A percentile compares a stretch with the other conserved stretches of the same genome.
phyloP scores from a whole-genome alignment of 2,113 vertebrate species.

The Ophthalmolycus amberensis region DNA sequence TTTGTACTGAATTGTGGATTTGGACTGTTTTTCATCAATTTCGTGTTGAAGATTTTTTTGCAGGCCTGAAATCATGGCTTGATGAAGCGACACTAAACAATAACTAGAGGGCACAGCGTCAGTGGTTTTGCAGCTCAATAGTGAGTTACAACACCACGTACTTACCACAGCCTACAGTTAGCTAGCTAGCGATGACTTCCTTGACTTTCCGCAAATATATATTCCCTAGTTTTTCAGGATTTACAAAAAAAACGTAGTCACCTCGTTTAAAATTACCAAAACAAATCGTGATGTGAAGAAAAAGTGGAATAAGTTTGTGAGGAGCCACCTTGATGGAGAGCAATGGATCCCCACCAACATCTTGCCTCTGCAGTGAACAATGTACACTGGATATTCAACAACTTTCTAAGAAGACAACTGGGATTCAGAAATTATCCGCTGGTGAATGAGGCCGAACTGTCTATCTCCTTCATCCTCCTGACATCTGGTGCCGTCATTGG shows the following conservation, averaged over 20 bases:
- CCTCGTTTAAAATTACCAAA: too few relatives aligned
- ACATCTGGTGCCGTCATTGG: too few relatives aligned
- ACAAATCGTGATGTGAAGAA: too few relatives aligned
- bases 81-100: background rate
- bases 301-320: too few relatives aligned
- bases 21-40: background rate
- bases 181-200: background rate
- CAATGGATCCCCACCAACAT: too few relatives aligned
- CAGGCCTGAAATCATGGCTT: background rate
- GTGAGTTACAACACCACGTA: background rate
- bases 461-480: too few relatives aligned
- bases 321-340: too few relatives aligned
- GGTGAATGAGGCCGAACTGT: too few relatives aligned
- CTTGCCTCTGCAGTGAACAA: too few relatives aligned
- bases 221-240: background rate
- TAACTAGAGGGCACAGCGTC: background rate
- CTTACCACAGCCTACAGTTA: background rate
- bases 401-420: too few relatives aligned
- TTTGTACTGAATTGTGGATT: background rate
- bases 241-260: background rate
- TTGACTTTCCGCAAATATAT: background rate
- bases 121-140: background rate
- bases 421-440: too few relatives aligned
- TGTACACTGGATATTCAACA: too few relatives aligned
- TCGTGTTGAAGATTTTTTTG: background rate